Evolutionary conservation across 1,140 invertebrate species (phyloP).

Genomic region (Sitobion miscanthi): DNA sequence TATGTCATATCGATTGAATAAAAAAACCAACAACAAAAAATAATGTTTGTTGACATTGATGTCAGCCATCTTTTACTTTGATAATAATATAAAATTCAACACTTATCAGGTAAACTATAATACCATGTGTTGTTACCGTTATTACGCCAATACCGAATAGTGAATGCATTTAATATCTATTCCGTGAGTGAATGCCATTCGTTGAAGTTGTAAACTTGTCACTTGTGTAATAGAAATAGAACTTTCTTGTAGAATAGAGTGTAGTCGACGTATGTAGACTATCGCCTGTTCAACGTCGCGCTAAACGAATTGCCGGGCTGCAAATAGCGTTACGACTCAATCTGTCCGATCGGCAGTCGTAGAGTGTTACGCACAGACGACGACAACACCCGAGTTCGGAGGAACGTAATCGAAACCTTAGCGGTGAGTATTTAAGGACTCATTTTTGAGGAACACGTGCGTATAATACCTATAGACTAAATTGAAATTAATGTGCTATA

Average conservation of each 20-base stretch:
- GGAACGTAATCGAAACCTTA: not conserved
- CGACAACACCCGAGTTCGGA: not conserved
- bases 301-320: not conserved
- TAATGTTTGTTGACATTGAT: not conserved
- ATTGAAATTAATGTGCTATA: not conserved
- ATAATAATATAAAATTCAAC: not conserved
- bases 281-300: not conserved
- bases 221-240: not conserved
- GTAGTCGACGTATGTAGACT: not conserved
- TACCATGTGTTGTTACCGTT: constrained; percentile 32
- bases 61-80: constrained; percentile 16
- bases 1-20: not conserved
- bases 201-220: not conserved
- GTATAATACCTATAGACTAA: too few species aligned
- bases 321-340: not conserved
- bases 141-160: not conserved
- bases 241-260: not conserved
- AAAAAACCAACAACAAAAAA: not conserved
- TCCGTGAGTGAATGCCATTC: not conserved
- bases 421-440: not conserved
- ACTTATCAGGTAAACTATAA: not conserved
- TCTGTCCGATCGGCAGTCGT: not conserved
- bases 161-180: too few species aligned
- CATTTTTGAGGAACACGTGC: not conserved
- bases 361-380: not conserved